Conservation (phyloP, 2,888 invertebrate species). For the Patella ulyssiponensis region DNA sequence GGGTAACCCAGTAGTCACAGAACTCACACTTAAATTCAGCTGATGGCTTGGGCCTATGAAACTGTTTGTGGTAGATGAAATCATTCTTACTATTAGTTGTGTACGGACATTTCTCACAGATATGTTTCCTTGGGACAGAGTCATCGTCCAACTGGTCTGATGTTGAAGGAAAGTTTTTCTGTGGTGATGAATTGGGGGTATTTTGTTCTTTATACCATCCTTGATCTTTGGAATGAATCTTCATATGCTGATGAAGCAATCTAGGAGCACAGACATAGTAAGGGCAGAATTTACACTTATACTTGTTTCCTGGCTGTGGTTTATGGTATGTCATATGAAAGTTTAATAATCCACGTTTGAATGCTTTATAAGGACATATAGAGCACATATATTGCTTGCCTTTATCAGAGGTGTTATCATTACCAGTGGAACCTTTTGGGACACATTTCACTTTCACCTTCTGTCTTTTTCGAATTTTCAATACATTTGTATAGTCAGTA, state of each 20-base stretch:
- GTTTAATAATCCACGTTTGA: constrained; percentile 62
- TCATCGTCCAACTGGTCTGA: constrained; percentile 20
- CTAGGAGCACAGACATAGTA: constrained; percentile 79
- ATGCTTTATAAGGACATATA: constrained; percentile 80
- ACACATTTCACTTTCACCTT: constrained; percentile 21
- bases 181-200: constrained; percentile 32
- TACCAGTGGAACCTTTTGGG: neutral
- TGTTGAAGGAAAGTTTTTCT: constrained; percentile 28
- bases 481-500: constrained; percentile 47
- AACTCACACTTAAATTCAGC: constrained; percentile 86
- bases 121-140: constrained; percentile 77
- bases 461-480: constrained; percentile 30
- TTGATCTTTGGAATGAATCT: constrained; percentile 40
- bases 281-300: constrained; percentile 86
- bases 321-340: constrained; percentile 81
- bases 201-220: constrained; percentile 28
- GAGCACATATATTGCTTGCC: constrained; percentile 74
- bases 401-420: constrained; percentile 4
- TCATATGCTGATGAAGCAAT: constrained; percentile 79
- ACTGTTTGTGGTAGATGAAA: constrained; percentile 88
- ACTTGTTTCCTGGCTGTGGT: constrained; percentile 79
- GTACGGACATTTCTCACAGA: constrained; percentile 86
- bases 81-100: constrained; percentile 89
- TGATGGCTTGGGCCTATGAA: constrained; percentile 81
- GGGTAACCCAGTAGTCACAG: constrained; percentile 88